Conservation (phyloP, 2,797 vertebrate genomes). For the Lepilemur ruficaudatus region DNA sequence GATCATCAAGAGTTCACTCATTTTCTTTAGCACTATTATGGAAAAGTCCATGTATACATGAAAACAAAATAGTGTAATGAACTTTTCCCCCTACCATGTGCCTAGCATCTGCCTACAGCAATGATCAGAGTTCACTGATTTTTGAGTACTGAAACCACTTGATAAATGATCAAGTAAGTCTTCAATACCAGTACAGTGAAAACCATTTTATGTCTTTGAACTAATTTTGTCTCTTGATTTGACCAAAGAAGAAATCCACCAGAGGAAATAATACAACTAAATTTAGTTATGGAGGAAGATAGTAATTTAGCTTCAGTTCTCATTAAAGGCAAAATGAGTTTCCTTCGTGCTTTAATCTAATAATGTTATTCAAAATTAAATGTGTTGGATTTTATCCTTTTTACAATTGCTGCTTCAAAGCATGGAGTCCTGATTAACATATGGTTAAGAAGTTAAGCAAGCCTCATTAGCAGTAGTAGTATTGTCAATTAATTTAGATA, state of each 20-base stretch:
- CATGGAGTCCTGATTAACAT: conserved; percentile 27
- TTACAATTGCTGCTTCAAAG: conserved; percentile 52
- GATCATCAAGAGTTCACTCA: neutral
- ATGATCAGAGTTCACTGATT: conserved; percentile 25
- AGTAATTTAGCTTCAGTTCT: conserved; percentile 48
- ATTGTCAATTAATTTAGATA: conserved; percentile 32
- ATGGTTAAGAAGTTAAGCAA: conserved; percentile 41
- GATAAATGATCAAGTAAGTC: conserved; percentile 38
- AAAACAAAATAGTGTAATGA: conserved; percentile 28
- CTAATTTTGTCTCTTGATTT: conserved; percentile 66
- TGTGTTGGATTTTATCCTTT: conserved; percentile 59
- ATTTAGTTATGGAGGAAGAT: conserved; percentile 53
- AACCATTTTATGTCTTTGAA: conserved; percentile 56
- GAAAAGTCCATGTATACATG: neutral
- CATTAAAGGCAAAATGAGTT: conserved; percentile 51
- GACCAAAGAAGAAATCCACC: conserved; percentile 30
- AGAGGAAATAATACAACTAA: conserved; percentile 51
- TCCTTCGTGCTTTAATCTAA: conserved; percentile 47
- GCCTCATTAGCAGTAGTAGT: conserved; percentile 33
- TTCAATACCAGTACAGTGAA: conserved; percentile 32
- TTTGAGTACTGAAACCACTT: conserved; percentile 43
- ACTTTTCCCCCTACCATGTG: neutral
- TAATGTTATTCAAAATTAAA: conserved; percentile 51
- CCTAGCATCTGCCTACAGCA: neutral
- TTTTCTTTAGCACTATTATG: conserved; percentile 41